Base-by-base conservation (phyloP, 2,888 invertebrate genomes). In the Dyspetes luteomarginatus region DNA sequence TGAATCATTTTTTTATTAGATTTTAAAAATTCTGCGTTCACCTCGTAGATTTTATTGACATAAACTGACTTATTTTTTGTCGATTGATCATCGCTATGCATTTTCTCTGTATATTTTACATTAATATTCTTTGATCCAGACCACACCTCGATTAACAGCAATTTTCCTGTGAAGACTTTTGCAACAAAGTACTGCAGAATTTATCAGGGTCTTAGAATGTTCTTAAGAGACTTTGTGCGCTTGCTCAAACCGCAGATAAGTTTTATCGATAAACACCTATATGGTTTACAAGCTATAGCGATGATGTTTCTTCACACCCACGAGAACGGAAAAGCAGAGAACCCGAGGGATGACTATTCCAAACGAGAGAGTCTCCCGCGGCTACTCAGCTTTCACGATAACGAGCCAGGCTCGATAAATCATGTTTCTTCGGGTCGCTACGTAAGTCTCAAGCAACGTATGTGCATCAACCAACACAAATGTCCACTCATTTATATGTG, bases 391-490 rank as follows among this genome's bases (percentile, higher is more conserved):
- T 89, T 88, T 89, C 89, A 87, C 90, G 88, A 90, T 90, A 90
- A 91, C 89, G 88, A 90, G 89, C 88, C 85, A 69, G 83, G 85
- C 85, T 86, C 88, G 87, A 90, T 91, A 90, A 91, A 91, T 91
- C 90, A 90, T 89, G 81, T 85, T 75, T 83, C 82, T 73, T 82
- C 81, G 75, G 77, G 62, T 71, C 50, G 79, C 68, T 64, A 76
- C 58, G 75, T 76, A 76, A 69, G 76, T 73, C 48, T 45, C 71
- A 4, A 41, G 7, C 41, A 62, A 52, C 55, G 28, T 65, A 56
- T 71, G 5, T 69, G 5, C 43, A n/a, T 60, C 56, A 50, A 68
- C 60, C 22, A 26, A 5, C 30, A 48, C 30, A 30, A 15, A 19
- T 4, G 50, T 50, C 3, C 50, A 36, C 15, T 41, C 1, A 26